Conservation (phyloP, 1,140 invertebrate genomes). For the Leptestheria dahalacensis region DNA sequence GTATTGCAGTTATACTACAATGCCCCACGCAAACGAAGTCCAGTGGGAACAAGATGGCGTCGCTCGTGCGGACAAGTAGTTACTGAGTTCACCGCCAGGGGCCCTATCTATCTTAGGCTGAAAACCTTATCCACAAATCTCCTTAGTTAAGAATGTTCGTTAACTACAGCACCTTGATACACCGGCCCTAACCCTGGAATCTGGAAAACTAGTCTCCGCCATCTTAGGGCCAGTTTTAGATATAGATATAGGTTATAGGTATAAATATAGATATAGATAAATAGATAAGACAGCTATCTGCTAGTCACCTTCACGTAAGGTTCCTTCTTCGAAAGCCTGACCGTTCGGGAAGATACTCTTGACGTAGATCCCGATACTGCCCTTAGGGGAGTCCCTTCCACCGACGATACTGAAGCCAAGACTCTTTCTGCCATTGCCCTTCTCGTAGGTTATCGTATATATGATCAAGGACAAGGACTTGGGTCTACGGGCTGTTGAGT, state of each 20-base stretch:
- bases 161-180: too few species aligned
- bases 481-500: slow-evolving; percentile 22
- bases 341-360: slow-evolving; percentile 69
- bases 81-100: too few species aligned
- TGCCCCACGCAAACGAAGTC: not conserved
- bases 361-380: slow-evolving; percentile 78
- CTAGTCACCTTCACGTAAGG: slow-evolving; percentile 77
- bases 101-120: too few species aligned
- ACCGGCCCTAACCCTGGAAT: too few species aligned
- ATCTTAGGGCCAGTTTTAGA: too few species aligned
- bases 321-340: slow-evolving; percentile 65
- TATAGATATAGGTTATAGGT: too few species aligned
- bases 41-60: not conserved
- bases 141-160: too few species aligned
- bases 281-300: too few species aligned
- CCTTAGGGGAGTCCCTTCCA: slow-evolving; percentile 70
- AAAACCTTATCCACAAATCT: too few species aligned
- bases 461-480: slow-evolving; percentile 34
- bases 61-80: too few species aligned
- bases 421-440: slow-evolving; percentile 67
- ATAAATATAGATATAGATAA: too few species aligned
- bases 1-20: not conserved
- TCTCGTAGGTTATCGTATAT: slow-evolving; percentile 47
- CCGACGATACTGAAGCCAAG: slow-evolving; percentile 85
- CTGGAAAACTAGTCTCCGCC: too few species aligned